Evolutionary conservation across 2,797 vertebrate species (phyloP), one percentile per base, ranked within the genome.

Genomic region (Tokudaia tokunoshimensis): DNA sequence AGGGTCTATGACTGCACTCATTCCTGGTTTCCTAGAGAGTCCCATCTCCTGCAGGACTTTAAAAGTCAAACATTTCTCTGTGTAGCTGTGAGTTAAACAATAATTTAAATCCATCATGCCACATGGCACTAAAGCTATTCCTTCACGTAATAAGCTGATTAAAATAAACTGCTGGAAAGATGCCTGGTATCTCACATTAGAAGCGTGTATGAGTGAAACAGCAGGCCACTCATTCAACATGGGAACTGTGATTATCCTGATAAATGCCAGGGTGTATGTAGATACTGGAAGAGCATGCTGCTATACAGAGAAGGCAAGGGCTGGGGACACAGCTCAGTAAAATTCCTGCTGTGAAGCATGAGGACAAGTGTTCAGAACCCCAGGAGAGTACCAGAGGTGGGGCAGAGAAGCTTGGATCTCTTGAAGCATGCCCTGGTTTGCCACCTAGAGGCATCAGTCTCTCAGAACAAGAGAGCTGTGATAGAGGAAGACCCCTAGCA

Each of bases 1-100:
- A 98, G 96, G 97, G 98, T 97, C 97, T 81, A 96, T 97, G 95
- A 44, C 82, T 63, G 83, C 76, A 20, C 34, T 52, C 15, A 57
- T 26, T 95, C 1, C 34, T 37, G 85, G 50, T 74, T 74, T 95
- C 87, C 93, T 55, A 79, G 50, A 55, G 50, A 83, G 14, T 79
- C 8, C 94, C 26, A 0, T 90, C 31, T 81, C 96, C 5, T n/a
- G 67, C 34, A 70, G 47, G 55, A 15, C 92, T 91, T 84, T 76
- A 76, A 95, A 95, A 95, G 67, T 93, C 88, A 75, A 22, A 83
- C 76, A 20, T 96, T 94, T 97, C 79, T 84, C n/a, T 79, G 24
- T 14, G 34, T 15, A 89, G 55, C 95, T 93, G 47, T 82, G 78
- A 63, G 37, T 44, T 41, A 94, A 92, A 63, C 17, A 52, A 3